Evolutionary conservation across 35 echinoderm and acorn worm genomes (phyloP).

Genomic region (Eucidaris tribuloides): DNA sequence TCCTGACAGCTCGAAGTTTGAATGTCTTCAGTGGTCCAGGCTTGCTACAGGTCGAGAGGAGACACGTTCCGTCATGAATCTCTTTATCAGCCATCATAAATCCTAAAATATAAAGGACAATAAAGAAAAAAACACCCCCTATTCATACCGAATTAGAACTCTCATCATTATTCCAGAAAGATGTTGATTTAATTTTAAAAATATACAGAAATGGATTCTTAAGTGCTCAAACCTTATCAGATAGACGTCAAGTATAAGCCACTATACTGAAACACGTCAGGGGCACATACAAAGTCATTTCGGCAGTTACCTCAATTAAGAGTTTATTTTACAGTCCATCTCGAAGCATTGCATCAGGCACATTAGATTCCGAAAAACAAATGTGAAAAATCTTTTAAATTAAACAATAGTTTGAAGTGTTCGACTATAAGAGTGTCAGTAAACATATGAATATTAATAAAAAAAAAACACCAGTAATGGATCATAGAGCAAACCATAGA

Average conservation of each 20-base stretch:
- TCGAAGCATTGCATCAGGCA: background rate
- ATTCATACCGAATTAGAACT: background rate
- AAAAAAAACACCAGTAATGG: background rate
- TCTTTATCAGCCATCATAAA: background rate
- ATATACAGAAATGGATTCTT: background rate
- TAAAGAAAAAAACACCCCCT: background rate
- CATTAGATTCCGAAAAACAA: background rate
- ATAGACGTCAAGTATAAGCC: background rate
- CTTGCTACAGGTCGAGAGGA: background rate
- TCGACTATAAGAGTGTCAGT: background rate
- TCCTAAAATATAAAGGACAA: constrained; percentile 17
- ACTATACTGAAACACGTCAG: background rate
- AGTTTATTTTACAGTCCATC: background rate
- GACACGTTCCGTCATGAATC: background rate
- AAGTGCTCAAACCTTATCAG: background rate
- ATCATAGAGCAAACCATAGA: background rate
- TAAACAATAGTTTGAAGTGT: background rate
- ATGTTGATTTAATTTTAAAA: background rate
- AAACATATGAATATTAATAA: background rate
- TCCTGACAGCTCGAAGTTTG: background rate
- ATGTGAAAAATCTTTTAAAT: background rate
- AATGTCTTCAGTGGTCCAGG: background rate
- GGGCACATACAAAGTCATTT: background rate
- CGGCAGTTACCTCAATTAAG: background rate
- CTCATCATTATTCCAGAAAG: background rate